These are phyloP conservation scores for Cygnus atratus DNA, from an alignment of 2,113 vertebrate genomes.

Conservation along the genomic window DNA sequence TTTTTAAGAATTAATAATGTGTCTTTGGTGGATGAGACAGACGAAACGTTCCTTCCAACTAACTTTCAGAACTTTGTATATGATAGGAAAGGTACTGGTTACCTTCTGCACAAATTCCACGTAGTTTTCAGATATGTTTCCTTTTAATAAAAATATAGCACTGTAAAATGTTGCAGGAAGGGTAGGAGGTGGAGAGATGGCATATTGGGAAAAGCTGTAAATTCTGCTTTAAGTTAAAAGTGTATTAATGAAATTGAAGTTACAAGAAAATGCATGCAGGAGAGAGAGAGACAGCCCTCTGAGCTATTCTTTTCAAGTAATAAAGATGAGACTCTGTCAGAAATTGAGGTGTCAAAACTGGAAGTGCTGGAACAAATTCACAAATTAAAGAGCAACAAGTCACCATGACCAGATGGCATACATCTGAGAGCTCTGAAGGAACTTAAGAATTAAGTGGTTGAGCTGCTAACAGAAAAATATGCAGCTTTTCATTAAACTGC, in stretches of 20 bases:
- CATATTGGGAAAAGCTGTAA: constrained; percentile 9
- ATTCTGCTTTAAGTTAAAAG: constrained; percentile 27
- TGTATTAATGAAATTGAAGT: constrained; percentile 38
- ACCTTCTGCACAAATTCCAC: not conserved
- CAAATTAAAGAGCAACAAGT: constrained; percentile 77
- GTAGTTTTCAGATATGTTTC: not conserved
- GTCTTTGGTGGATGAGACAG: not conserved
- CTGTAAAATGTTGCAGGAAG: not conserved
- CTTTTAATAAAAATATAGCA: not conserved
- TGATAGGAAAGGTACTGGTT: not conserved
- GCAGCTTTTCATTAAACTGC: constrained; percentile 68
- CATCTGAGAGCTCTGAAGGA: constrained; percentile 73
- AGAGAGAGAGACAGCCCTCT: constrained; percentile 12
- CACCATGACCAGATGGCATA: constrained; percentile 74
- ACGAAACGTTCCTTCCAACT: not conserved
- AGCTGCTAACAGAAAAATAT: constrained; percentile 72
- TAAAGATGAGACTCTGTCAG: constrained; percentile 68
- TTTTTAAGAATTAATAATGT: not conserved
- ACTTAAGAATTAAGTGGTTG: constrained; percentile 64
- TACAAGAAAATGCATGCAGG: not conserved
- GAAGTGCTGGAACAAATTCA: constrained; percentile 75
- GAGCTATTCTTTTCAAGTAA: constrained; percentile 71
- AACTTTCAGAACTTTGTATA: not conserved
- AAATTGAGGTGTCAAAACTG: constrained; percentile 75
- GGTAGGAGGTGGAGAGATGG: not conserved